These are phyloP conservation scores for Cheilosia urbana DNA, from an alignment of 2,888 invertebrate genomes.

Conservation along the genomic window DNA sequence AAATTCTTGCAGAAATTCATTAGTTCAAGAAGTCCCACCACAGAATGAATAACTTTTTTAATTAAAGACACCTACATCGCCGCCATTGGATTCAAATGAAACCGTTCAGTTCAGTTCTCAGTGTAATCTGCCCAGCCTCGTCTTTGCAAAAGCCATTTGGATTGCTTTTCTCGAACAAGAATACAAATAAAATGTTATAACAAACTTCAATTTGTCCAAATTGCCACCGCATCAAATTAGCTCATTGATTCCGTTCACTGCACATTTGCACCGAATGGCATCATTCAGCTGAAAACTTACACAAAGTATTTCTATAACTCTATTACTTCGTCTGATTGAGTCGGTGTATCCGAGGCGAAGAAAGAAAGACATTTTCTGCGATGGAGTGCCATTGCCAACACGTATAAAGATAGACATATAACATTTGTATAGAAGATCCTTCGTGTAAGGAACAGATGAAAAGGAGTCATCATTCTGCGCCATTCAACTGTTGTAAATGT, in stretches of 20 bases:
- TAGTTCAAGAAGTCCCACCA: too few relatives aligned
- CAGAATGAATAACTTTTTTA: background rate
- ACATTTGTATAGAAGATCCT: background rate
- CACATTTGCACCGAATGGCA: constrained; percentile 65
- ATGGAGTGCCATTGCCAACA: constrained; percentile 34
- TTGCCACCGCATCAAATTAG: constrained; percentile 73
- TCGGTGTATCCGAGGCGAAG: constrained; percentile 31
- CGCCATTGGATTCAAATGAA: background rate
- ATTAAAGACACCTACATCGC: background rate
- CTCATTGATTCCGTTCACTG: constrained; percentile 70
- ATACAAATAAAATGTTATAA: constrained; percentile 9
- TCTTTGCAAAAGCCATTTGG: background rate
- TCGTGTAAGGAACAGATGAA: constrained; percentile 20
- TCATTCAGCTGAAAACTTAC: constrained; percentile 57
- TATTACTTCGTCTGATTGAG: constrained; percentile 69
- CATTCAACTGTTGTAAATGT: constrained; percentile 65
- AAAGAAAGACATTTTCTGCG: constrained; percentile 29
- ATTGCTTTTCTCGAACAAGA: constrained; percentile 7
- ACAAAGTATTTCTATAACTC: constrained; percentile 64
- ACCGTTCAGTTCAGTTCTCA: background rate
- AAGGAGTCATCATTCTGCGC: constrained; percentile 55
- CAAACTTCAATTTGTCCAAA: constrained; percentile 67
- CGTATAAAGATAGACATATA: constrained; percentile 10
- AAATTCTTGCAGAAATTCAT: too few relatives aligned
- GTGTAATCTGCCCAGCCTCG: too few relatives aligned